Conservation (phyloP, 1,140 invertebrate genomes). For the Potamilus streckersoni region DNA sequence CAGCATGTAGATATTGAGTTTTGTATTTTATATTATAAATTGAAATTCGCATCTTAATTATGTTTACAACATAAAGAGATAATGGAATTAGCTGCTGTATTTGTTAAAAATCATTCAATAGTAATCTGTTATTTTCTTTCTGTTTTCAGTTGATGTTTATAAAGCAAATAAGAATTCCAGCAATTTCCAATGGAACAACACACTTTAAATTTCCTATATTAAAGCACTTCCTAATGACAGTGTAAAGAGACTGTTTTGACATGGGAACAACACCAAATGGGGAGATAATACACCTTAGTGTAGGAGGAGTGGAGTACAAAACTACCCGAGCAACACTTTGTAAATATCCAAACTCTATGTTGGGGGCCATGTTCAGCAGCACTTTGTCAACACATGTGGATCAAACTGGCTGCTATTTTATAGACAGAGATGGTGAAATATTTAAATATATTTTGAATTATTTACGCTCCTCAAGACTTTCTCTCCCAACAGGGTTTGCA, state of each 20-base stretch:
- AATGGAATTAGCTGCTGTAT: too few relatives aligned
- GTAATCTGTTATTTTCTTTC: too few relatives aligned
- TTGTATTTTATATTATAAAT: too few relatives aligned
- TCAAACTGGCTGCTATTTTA: conserved; percentile 57
- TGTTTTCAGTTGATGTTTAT: too few relatives aligned
- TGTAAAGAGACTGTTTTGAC: not conserved
- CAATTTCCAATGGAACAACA: too few relatives aligned
- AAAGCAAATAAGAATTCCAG: too few relatives aligned
- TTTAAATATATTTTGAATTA: conserved; percentile 62
- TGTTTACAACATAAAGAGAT: too few relatives aligned
- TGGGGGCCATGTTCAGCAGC: conserved; percentile 60
- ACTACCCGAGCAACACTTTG: conserved; percentile 57
- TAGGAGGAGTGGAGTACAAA: conserved; percentile 59
- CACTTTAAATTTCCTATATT: too few relatives aligned
- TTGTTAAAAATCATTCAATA: too few relatives aligned
- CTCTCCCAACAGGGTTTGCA: conserved; percentile 87
- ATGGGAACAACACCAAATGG: not conserved
- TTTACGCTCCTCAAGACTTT: conserved; percentile 72
- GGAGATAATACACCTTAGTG: conserved; percentile 52
- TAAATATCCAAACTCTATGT: conserved; percentile 62
- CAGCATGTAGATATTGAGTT: too few relatives aligned
- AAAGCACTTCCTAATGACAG: not conserved
- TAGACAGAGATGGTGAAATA: conserved; percentile 59
- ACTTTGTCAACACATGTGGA: conserved; percentile 51
- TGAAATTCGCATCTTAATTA: too few relatives aligned